These are phyloP conservation scores for Nephila pilipes DNA, from an alignment of 1,140 invertebrate species.

Conservation along the genomic window DNA sequence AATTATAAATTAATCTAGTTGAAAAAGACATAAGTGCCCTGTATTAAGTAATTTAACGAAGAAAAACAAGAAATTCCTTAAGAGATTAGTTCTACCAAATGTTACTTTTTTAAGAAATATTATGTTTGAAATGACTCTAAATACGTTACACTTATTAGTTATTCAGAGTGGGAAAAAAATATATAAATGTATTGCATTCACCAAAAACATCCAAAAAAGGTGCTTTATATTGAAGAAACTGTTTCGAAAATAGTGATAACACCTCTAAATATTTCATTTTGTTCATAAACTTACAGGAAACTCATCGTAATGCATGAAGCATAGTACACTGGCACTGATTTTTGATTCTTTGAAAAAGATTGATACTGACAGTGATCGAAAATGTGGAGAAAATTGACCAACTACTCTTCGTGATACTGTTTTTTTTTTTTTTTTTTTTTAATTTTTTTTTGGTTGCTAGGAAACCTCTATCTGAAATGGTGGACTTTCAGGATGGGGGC, in stretches of 20 bases:
- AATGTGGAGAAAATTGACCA: constrained; percentile 17
- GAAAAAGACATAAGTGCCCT: no score
- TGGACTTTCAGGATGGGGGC: not conserved
- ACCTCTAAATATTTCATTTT: not conserved
- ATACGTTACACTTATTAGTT: no score
- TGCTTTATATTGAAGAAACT: no score
- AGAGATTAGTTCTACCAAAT: no score
- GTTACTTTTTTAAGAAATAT: no score
- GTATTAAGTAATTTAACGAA: no score
- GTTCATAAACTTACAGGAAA: not conserved
- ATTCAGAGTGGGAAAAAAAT: no score
- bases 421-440: not conserved
- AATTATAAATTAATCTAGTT: no score
- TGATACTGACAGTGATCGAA: constrained; percentile 21
- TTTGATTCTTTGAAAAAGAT: constrained; percentile 14
- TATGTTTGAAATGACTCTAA: no score
- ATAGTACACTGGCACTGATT: not conserved
- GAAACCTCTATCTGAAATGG: not conserved
- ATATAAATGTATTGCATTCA: no score
- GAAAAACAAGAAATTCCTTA: no score
- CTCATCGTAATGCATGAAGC: not conserved
- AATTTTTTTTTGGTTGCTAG: not conserved
- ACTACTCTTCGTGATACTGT: not conserved
- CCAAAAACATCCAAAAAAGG: no score
- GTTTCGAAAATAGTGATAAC: not conserved